Conservation (phyloP, 2,113 vertebrate genomes). For the Typhlomys cinereus region DNA sequence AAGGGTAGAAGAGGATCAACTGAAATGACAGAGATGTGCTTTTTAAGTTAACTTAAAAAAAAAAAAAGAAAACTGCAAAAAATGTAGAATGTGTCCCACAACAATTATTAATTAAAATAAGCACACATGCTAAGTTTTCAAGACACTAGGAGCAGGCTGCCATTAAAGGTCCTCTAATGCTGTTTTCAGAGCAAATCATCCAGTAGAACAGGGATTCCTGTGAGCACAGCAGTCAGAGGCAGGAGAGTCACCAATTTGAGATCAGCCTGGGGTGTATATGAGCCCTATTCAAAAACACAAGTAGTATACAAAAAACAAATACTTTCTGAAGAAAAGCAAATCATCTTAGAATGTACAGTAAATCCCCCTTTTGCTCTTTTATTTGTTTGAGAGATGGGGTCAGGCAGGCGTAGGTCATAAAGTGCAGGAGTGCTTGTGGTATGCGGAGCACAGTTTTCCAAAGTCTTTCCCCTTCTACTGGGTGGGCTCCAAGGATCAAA, state of each 20-base stretch:
- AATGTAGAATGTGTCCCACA: not conserved
- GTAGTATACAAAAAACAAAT: not conserved
- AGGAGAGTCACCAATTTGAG: not conserved
- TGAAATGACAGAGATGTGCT: not conserved
- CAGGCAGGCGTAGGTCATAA: too few species aligned
- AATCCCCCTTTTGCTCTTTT: too few species aligned
- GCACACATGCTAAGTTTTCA: not conserved
- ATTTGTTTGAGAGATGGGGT: too few species aligned
- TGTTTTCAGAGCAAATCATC: not conserved
- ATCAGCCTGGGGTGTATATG: not conserved
- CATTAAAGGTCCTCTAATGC: not conserved
- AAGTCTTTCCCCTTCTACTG: too few species aligned
- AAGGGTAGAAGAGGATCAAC: not conserved
- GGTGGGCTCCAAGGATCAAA: too few species aligned
- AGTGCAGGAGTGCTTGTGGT: too few species aligned
- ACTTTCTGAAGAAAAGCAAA: not conserved
- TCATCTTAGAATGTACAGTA: not conserved
- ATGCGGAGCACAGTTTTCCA: too few species aligned
- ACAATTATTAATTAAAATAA: not conserved
- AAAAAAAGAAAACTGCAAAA: not conserved
- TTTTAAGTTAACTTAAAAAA: not conserved
- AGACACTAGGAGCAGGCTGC: slow-evolving; percentile 16
- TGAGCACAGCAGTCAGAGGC: not conserved
- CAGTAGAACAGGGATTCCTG: not conserved
- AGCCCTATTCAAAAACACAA: not conserved